A percentile compares a stretch with the other conserved stretches of the same genome.
phyloP scores from a whole-genome alignment of 2,888 invertebrate species.

The Ichneumoninae sp. region DNA sequence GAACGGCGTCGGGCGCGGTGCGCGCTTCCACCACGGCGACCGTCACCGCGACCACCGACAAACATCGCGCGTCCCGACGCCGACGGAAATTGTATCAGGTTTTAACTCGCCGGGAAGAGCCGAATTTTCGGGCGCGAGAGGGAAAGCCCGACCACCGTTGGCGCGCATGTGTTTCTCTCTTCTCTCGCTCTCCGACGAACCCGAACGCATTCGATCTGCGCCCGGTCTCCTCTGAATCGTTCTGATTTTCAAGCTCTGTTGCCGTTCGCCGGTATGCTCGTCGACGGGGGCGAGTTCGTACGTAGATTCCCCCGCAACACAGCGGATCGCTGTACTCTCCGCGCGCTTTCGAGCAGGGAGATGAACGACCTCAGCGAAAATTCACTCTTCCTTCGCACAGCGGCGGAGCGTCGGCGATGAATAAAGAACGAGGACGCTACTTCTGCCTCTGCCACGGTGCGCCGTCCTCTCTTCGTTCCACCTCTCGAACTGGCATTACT shows the following conservation, averaged over 20 bases:
- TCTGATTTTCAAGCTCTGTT: constrained; percentile 52
- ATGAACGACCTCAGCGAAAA: constrained; percentile 26
- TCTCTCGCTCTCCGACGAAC: constrained; percentile 41
- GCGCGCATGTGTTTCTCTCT: constrained; percentile 17
- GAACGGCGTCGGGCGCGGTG: constrained; percentile 39
- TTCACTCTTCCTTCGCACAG: constrained; percentile 8
- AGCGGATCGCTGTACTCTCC: background rate
- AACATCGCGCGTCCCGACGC: constrained; percentile 65
- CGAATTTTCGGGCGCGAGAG: constrained; percentile 52
- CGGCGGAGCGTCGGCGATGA: constrained; percentile 1
- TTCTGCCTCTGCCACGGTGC: constrained; percentile 1
- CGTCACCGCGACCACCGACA: constrained; percentile 53
- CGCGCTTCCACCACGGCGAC: constrained; percentile 47
- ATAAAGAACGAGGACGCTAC: constrained; percentile 14
- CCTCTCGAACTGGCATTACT: background rate
- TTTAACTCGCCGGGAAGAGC: constrained; percentile 65
- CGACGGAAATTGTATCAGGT: constrained; percentile 69
- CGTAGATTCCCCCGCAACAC: background rate
- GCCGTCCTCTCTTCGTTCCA: background rate
- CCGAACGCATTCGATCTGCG: constrained; percentile 61
- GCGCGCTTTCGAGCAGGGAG: background rate
- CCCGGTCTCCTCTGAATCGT: constrained; percentile 40
- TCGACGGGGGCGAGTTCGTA: background rate
- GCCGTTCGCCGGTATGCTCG: constrained; percentile 17
- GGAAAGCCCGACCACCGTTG: constrained; percentile 40